A percentile compares a stretch with the other conserved stretches of the same genome.
Evolutionary conservation across 2,113 vertebrate genomes (phyloP).

Genomic region (Indri indri): DNA sequence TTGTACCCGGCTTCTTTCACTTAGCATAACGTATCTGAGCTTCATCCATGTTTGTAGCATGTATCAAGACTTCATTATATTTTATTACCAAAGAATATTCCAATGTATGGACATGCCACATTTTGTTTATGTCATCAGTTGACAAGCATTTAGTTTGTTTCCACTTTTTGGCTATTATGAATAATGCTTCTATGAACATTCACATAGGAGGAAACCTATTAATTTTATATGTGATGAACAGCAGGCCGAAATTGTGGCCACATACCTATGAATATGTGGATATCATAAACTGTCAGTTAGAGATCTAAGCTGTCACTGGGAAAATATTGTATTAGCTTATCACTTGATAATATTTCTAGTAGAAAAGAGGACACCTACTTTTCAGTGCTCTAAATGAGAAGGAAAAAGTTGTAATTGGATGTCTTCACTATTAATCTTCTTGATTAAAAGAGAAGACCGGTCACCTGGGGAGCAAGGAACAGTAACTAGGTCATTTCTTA

Average conservation of each 20-base stretch:
- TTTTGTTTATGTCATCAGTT: not conserved
- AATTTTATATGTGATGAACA: not conserved
- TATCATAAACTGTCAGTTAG: not conserved
- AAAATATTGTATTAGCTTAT: not conserved
- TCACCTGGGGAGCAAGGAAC: not conserved
- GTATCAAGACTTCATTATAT: not conserved
- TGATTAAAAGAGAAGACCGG: not conserved
- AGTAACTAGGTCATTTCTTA: not conserved
- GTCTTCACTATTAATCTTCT: not conserved
- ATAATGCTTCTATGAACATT: not conserved
- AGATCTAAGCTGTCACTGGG: not conserved
- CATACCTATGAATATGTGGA: not conserved
- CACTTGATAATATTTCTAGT: slow-evolving; percentile 15
- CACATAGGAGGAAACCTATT: not conserved
- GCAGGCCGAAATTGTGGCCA: not conserved
- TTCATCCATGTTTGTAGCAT: not conserved
- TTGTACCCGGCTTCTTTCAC: not conserved
- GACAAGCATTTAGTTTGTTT: not conserved
- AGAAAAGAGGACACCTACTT: not conserved
- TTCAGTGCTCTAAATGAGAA: not conserved
- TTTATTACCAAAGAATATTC: not conserved
- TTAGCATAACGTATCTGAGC: not conserved
- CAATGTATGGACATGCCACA: not conserved
- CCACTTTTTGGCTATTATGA: not conserved
- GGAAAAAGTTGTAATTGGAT: not conserved